phyloP scores from a whole-genome alignment of 2,113 vertebrate species.

The Shinisaurus crocodilurus region DNA sequence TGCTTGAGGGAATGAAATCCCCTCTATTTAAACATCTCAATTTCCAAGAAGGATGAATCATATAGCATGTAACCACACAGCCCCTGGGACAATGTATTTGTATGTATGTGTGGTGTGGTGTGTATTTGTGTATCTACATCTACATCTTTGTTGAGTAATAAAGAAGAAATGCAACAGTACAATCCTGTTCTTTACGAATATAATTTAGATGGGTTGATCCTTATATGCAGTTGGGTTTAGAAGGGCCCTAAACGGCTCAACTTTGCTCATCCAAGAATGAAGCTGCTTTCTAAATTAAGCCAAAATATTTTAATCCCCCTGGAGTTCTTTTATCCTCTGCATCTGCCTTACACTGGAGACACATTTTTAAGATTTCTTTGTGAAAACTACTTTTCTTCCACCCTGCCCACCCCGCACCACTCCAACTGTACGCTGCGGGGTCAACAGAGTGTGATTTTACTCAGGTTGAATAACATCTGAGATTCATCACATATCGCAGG shows the following conservation, averaged over 20 bases:
- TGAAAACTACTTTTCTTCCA: conserved; percentile 69
- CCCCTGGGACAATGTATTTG: conserved; percentile 27
- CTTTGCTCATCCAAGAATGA: conserved; percentile 51
- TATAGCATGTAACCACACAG: conserved; percentile 39
- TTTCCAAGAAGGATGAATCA: conserved; percentile 63
- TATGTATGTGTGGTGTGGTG: background rate
- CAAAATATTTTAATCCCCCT: conserved; percentile 71
- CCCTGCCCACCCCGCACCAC: background rate
- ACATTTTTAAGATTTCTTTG: conserved; percentile 73
- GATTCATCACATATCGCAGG: conserved; percentile 67
- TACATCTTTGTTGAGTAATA: conserved; percentile 61
- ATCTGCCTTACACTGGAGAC: conserved; percentile 67
- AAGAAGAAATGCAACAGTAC: background rate
- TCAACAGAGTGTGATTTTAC: conserved; percentile 65
- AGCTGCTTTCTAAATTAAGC: conserved; percentile 72
- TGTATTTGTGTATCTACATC: conserved; percentile 25
- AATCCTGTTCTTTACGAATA: conserved; percentile 48
- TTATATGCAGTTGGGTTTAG: conserved; percentile 60
- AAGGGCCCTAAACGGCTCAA: conserved; percentile 59
- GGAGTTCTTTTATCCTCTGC: conserved; percentile 73
- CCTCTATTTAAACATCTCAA: conserved; percentile 54
- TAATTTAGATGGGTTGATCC: conserved; percentile 63
- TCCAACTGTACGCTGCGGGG: conserved; percentile 64
- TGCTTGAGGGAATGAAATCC: conserved; percentile 50
- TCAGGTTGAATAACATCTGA: conserved; percentile 73